Evolutionary conservation across 2,888 invertebrate species (phyloP).

Genomic region (Eumerus sabulonum): DNA sequence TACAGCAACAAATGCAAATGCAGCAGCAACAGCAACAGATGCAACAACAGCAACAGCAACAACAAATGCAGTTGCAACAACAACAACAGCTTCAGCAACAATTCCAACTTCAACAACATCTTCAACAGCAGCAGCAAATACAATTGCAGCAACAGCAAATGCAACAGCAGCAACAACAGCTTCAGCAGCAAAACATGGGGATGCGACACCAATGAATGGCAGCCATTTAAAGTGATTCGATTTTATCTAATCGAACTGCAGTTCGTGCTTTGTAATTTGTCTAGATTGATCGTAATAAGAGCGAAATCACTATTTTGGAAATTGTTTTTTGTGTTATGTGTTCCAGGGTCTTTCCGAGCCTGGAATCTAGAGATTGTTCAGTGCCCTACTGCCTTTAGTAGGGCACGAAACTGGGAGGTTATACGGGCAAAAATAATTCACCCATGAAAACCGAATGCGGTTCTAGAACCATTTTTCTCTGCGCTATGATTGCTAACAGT

Average conservation of each 20-base stretch:
- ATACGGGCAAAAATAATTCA: no score
- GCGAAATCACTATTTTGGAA: neutral
- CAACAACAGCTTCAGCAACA: conserved; percentile 65
- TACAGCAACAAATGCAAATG: conserved; percentile 57
- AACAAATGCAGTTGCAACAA: conserved; percentile 61
- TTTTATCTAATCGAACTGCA: neutral
- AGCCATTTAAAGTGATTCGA: neutral
- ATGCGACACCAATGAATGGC: conserved; percentile 72
- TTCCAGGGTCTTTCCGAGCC: neutral
- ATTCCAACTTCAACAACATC: conserved; percentile 70
- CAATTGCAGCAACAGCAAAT: conserved; percentile 71
- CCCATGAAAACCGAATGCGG: no score
- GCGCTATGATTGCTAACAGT: no score
- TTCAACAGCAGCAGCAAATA: conserved; percentile 63
- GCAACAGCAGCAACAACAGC: conserved; percentile 70
- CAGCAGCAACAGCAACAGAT: conserved; percentile 56
- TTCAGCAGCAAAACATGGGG: conserved; percentile 73
- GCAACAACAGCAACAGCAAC: conserved; percentile 29
- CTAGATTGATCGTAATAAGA: neutral
- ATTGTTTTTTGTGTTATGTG: neutral
- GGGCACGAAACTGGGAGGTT: no score
- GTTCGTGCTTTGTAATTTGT: neutral
- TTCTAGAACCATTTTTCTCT: no score
- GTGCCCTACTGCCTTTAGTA: no score
- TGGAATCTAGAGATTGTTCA: no score